Percentiles rank a stretch among this genome's conserved stretches.
Evolutionary conservation across 2,888 invertebrate species (phyloP).

Genomic region (Acrobasis consociella): DNA sequence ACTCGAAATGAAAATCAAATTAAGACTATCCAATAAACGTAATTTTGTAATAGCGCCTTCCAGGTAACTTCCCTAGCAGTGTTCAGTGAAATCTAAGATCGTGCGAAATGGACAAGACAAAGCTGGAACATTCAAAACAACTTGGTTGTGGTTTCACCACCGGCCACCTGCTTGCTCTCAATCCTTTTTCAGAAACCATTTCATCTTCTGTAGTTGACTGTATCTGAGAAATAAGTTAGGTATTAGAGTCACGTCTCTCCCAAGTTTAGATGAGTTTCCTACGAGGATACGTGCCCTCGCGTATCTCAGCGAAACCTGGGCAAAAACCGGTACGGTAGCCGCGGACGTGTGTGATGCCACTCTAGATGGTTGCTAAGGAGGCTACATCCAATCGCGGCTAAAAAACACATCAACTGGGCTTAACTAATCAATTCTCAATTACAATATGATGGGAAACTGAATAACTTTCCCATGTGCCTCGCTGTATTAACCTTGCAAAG

Average conservation of each 20-base stretch:
- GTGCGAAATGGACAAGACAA: too few relatives aligned
- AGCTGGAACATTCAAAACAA: too few relatives aligned
- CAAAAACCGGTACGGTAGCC: conserved; percentile 22
- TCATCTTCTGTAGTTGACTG: background rate
- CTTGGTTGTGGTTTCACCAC: too few relatives aligned
- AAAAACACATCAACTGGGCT: conserved; percentile 12
- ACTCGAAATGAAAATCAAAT: too few relatives aligned
- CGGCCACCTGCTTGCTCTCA: too few relatives aligned
- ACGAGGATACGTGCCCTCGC: conserved; percentile 6
- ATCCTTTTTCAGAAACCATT: too few relatives aligned
- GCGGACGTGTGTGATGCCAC: conserved; percentile 6
- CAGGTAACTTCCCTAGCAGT: too few relatives aligned
- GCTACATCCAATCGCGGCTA: conserved; percentile 3
- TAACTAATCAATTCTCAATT: conserved; percentile 15
- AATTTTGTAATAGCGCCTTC: too few relatives aligned
- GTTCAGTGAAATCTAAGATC: too few relatives aligned
- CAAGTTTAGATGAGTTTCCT: conserved; percentile 11
- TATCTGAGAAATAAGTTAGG: conserved; percentile 9
- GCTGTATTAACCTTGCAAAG: background rate
- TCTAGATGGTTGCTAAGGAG: conserved; percentile 12
- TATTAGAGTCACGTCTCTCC: conserved; percentile 15
- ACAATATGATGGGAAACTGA: conserved; percentile 10
- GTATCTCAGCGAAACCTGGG: conserved; percentile 15
- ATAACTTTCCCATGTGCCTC: conserved; percentile 3
- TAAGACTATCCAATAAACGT: too few relatives aligned